A percentile compares a stretch with the other conserved stretches of the same genome.
phyloP scores from a whole-genome alignment of 2,888 invertebrate genomes.

The Exephanes ischioxanthus region DNA sequence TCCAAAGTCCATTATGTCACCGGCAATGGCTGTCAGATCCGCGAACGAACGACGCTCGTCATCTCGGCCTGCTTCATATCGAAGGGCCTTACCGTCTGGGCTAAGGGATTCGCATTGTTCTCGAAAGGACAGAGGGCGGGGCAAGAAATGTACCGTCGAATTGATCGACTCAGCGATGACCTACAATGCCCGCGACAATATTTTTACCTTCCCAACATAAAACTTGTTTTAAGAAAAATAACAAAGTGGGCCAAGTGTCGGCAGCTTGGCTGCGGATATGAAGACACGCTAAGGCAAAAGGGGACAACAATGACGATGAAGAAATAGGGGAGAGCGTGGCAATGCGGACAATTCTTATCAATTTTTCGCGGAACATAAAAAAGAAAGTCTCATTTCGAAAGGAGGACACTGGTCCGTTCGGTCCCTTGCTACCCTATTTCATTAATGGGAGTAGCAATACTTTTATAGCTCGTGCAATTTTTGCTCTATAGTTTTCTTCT shows the following conservation, averaged over 20 bases:
- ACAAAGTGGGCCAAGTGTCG: neutral
- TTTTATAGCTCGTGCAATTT: conserved; percentile 50
- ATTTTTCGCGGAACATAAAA: neutral
- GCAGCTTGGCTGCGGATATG: neutral
- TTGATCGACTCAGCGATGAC: conserved; percentile 11
- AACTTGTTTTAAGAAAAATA: conserved; percentile 2
- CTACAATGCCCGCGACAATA: neutral
- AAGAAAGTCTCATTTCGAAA: neutral
- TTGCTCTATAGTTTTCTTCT: conserved; percentile 9
- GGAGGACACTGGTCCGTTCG: neutral
- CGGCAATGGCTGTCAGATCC: conserved; percentile 69
- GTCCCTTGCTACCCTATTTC: conserved; percentile 24
- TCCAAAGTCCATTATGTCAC: conserved; percentile 70
- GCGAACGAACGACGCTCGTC: conserved; percentile 57
- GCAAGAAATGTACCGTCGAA: neutral
- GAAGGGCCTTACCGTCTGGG: conserved; percentile 58
- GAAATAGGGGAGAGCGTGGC: neutral
- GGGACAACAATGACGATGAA: neutral
- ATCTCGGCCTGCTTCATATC: conserved; percentile 65
- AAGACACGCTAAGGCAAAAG: neutral
- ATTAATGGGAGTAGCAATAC: conserved; percentile 33
- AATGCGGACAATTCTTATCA: neutral
- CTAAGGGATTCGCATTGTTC: conserved; percentile 21
- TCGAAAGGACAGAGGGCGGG: neutral
- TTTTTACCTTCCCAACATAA: neutral